Percentiles rank a stretch among this genome's conserved stretches.
These are phyloP conservation scores for Pseudomyrmex dendroicus DNA, from an alignment of 1,140 invertebrate genomes.

Conservation along the genomic window DNA sequence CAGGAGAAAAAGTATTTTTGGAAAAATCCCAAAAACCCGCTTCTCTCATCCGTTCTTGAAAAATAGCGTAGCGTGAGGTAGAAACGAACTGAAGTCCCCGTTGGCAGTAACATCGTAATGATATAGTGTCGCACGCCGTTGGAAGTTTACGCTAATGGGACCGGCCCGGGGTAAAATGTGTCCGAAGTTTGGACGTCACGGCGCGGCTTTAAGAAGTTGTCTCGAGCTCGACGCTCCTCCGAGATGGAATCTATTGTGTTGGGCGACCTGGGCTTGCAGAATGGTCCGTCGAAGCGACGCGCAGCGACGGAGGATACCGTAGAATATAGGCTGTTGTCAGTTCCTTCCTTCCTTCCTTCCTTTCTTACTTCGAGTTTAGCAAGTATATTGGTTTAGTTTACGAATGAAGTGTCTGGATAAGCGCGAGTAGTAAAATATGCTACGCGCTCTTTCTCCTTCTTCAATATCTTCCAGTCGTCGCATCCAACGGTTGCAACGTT, in stretches of 20 bases:
- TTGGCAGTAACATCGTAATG: conserved; percentile 74
- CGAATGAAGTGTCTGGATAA: conserved; percentile 66
- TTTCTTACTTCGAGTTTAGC: conserved; percentile 55
- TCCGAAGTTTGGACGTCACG: conserved; percentile 78
- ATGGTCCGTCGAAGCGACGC: conserved; percentile 54
- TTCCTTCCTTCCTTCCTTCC: conserved; percentile 71
- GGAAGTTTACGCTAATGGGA: conserved; percentile 78
- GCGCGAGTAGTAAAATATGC: conserved; percentile 68
- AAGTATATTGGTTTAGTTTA: conserved; percentile 74
- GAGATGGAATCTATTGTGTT: conserved; percentile 74
- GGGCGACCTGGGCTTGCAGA: conserved; percentile 38
- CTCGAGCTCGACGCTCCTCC: conserved; percentile 61
- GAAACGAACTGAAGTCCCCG: conserved; percentile 36
- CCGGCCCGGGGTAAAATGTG: conserved; percentile 74
- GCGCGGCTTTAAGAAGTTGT: conserved; percentile 79
- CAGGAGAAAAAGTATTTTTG: neutral
- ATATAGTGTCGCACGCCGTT: conserved; percentile 70
- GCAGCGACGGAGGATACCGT: neutral
- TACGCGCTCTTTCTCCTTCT: neutral
- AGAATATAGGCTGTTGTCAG: conserved; percentile 72
- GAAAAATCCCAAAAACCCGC: neutral
- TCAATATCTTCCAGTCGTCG: neutral
- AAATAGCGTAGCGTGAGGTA: neutral
- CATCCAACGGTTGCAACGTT: conserved; percentile 23
- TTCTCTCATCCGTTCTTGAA: neutral